These are phyloP conservation scores for Zygothrica quintamaculata DNA, from an alignment of 2,888 invertebrate species.

Conservation along the genomic window DNA sequence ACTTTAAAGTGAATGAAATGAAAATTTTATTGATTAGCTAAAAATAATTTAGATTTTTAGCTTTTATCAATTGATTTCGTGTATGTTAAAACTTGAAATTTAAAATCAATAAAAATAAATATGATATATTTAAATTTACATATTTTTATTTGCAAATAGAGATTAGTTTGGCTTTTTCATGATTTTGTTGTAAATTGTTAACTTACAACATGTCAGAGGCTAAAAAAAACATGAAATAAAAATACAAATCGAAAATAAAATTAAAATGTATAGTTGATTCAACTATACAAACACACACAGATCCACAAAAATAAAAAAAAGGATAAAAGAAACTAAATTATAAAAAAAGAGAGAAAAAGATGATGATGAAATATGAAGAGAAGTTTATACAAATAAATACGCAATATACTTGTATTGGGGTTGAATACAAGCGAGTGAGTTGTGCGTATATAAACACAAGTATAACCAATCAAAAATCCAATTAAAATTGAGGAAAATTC, in stretches of 20 bases:
- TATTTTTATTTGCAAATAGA: conserved; percentile 11
- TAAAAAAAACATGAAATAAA: conserved; percentile 48
- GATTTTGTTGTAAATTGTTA: conserved; percentile 69
- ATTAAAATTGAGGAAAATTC: conserved; percentile 84
- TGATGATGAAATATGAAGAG: conserved; percentile 4
- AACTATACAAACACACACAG: conserved; percentile 38
- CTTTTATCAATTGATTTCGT: too few relatives aligned
- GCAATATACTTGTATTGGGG: conserved; percentile 8
- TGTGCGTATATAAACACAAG: conserved; percentile 79
- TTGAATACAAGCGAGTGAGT: conserved; percentile 36
- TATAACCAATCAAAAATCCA: conserved; percentile 84
- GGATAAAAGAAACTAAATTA: conserved; percentile 34
- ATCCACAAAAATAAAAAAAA: conserved; percentile 19
- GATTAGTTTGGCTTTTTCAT: conserved; percentile 38
- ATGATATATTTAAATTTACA: too few relatives aligned
- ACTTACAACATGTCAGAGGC: conserved; percentile 60
- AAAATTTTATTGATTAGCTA: too few relatives aligned
- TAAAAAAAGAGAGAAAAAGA: conserved; percentile 4
- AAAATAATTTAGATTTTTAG: too few relatives aligned
- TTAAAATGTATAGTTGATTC: conserved; percentile 38
- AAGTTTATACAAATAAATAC: conserved; percentile 45
- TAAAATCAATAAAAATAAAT: too few relatives aligned
- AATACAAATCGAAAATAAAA: conserved; percentile 45
- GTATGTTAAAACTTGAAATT: too few relatives aligned
- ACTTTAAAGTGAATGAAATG: too few relatives aligned